A percentile compares a stretch with the other conserved stretches of the same genome.
phyloP scores from a whole-genome alignment of 2,113 vertebrate genomes.

The Bettongia penicillata region DNA sequence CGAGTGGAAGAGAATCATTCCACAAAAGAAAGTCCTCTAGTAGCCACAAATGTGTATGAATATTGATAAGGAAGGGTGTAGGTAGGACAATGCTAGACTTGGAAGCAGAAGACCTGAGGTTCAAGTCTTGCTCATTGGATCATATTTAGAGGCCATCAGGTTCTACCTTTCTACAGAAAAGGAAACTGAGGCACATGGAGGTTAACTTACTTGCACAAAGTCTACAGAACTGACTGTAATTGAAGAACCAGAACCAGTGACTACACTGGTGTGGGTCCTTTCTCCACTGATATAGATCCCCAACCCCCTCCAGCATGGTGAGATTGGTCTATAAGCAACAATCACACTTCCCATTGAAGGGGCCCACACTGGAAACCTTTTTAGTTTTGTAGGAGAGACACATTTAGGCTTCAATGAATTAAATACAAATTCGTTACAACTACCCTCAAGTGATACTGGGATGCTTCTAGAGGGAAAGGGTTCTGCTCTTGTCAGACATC shows the following conservation, averaged over 20 bases:
- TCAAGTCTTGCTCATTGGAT: background rate
- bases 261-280: background rate
- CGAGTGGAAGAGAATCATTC: constrained; percentile 2
- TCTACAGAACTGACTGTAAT: background rate
- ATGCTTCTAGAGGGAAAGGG: background rate
- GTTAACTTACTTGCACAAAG: background rate
- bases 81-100: background rate
- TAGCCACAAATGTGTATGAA: background rate
- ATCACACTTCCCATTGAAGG: background rate
- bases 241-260: background rate
- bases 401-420: background rate
- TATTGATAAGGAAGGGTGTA: background rate
- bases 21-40: constrained; percentile 23
- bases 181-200: background rate
- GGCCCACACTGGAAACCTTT: background rate
- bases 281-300: background rate
- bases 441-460: background rate
- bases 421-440: background rate
- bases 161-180: background rate
- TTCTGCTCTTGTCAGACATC: background rate
- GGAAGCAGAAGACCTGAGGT: background rate
- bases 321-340: background rate
- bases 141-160: background rate
- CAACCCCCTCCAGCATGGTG: background rate
- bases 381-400: background rate